phyloP scores from a whole-genome alignment of 2,113 vertebrate genomes.

The Nerophis ophidion region DNA sequence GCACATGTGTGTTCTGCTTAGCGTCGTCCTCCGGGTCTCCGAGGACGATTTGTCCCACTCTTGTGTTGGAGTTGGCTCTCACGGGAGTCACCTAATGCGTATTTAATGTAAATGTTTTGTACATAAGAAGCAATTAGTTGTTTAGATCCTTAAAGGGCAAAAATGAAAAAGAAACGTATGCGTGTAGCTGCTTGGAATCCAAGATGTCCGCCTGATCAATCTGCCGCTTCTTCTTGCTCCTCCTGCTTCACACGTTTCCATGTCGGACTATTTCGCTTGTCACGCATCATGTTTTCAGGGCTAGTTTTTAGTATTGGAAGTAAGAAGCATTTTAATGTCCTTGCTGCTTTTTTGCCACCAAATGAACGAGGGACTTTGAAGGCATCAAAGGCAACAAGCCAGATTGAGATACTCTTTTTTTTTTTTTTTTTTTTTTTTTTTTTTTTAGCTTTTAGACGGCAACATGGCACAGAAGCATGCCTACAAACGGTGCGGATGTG shows the following conservation, averaged over 20 bases:
- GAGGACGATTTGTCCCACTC: no score
- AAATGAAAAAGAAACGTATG: slow-evolving; percentile 57
- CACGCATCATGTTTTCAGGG: slow-evolving; percentile 17
- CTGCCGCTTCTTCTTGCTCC: not conserved
- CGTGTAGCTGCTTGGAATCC: slow-evolving; percentile 3
- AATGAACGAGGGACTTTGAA: not conserved
- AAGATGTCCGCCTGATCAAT: not conserved
- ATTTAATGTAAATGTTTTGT: slow-evolving; percentile 77
- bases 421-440: not conserved
- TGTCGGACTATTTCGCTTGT: slow-evolving; percentile 17
- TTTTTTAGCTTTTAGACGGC: not conserved
- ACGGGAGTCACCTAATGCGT: slow-evolving; percentile 18
- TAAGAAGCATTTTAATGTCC: slow-evolving; percentile 2
- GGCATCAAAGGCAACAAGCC: not conserved
- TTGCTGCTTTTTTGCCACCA: slow-evolving; percentile 3
- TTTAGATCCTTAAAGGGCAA: no score
- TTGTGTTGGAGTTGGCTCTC: no score
- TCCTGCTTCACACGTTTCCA: slow-evolving; percentile 36
- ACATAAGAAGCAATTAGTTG: slow-evolving; percentile 50
- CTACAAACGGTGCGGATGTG: not conserved
- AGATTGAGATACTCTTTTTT: not conserved
- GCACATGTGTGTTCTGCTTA: no score
- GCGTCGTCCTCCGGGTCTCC: no score
- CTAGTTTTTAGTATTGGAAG: not conserved
- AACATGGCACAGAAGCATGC: not conserved